Percentiles rank a stretch among this genome's conserved stretches.
phyloP scores from a whole-genome alignment of 2,888 invertebrate genomes.

The Agrochola lota region DNA sequence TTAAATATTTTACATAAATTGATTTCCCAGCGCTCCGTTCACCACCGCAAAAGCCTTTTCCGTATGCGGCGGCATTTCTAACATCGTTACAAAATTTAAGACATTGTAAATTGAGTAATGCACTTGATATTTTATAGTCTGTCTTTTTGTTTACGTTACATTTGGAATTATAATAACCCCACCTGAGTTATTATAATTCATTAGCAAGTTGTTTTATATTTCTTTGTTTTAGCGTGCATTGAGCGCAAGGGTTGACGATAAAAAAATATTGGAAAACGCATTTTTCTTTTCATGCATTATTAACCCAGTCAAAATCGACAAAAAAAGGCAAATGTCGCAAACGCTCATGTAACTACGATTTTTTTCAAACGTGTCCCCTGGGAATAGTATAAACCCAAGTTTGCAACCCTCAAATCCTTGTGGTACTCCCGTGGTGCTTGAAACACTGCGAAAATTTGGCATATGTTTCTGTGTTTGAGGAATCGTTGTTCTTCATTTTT shows the following conservation, averaged over 20 bases:
- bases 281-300: not conserved
- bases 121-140: not conserved
- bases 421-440: too few species aligned
- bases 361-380: too few species aligned
- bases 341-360: too few species aligned
- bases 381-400: too few species aligned
- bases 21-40: slow-evolving; percentile 13
- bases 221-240: not conserved
- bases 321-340: too few species aligned
- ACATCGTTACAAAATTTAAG: not conserved
- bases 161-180: not conserved
- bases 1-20: slow-evolving; percentile 19
- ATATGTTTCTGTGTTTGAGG: too few species aligned
- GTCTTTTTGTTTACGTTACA: not conserved
- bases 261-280: not conserved
- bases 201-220: not conserved
- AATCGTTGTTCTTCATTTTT: too few species aligned
- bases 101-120: not conserved
- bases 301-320: too few species aligned
- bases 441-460: too few species aligned
- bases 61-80: not conserved
- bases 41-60: not conserved
- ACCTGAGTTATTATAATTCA: not conserved
- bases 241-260: too few species aligned
- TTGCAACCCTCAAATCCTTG: too few species aligned